A percentile compares a stretch with the other conserved stretches of the same genome.
Evolutionary conservation across 2,797 vertebrate genomes (phyloP).

Genomic region (Hoplostethus mediterraneus): DNA sequence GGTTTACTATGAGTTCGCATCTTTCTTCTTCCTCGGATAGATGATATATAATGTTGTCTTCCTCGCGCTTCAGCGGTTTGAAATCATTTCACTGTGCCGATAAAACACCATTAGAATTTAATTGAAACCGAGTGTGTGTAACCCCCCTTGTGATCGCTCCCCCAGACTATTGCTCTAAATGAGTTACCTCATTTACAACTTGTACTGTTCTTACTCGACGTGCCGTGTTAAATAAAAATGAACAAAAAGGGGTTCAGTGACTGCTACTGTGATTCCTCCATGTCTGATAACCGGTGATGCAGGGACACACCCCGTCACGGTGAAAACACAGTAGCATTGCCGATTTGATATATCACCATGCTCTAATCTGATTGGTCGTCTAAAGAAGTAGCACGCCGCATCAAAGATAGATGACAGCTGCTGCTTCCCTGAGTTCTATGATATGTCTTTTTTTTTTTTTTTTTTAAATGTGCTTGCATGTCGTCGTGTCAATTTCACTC

Average conservation of each 20-base stretch:
- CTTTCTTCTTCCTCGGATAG: too few relatives aligned
- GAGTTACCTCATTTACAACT: conserved; percentile 38
- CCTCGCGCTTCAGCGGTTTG: background rate
- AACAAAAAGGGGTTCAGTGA: conserved; percentile 36
- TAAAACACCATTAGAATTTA: conserved; percentile 8
- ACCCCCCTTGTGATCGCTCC: conserved; percentile 14
- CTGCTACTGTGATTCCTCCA: conserved; percentile 28
- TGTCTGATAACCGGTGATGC: conserved; percentile 2
- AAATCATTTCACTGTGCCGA: background rate
- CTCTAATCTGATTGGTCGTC: conserved; percentile 12
- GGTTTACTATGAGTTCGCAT: conserved; percentile 1
- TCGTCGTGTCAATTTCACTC: background rate
- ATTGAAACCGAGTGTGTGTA: conserved; percentile 23
- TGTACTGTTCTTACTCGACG: conserved; percentile 19
- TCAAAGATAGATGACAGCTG: background rate
- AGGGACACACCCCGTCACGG: conserved; percentile 17
- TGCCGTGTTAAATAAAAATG: conserved; percentile 48
- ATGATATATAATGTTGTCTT: background rate
- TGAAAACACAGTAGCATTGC: conserved; percentile 5
- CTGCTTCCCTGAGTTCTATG: background rate
- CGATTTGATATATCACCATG: conserved; percentile 1
- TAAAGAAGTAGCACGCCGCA: conserved; percentile 4
- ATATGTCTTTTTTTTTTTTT: too few relatives aligned
- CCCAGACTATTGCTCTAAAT: conserved; percentile 33
- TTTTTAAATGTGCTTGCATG: background rate